Evolutionary conservation across 1,140 invertebrate genomes (phyloP), one percentile per base, ranked within the genome.

Genomic region (Hyles vespertilio): DNA sequence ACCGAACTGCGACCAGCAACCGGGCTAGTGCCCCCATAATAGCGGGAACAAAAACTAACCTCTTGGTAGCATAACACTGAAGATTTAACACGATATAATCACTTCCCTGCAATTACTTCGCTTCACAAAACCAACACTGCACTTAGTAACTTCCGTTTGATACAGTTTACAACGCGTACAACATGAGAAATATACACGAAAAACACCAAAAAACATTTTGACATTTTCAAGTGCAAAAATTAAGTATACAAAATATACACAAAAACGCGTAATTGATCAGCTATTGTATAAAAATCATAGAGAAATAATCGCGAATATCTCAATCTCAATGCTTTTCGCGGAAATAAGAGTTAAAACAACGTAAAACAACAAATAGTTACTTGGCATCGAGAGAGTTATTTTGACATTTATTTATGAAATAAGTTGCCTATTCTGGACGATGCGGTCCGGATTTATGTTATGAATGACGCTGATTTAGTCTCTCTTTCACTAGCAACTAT

Each of bases 41-140:
- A 86, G 83, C 83, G 84, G 83, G 81, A 88, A 84, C 77, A 65
- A 78, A 84, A 86, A 86, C 81, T 88, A 88, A 88, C 84, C 84
- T 88, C 75, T 79, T 67, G 67, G 72, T 70, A 56, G 69, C 68
- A 79, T 65, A 68, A 67, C 69, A 86, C 74, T 65, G 46, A 50
- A 40, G 56, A 65, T 62, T 70, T 74, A 48, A n/a, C 22, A 48
- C n/a, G 47, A 48, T 3, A 8, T n/a, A 5, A 48, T 48, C 47
- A 48, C 22, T 11, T 32, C 22, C 32, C 53, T 9, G 32, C 32
- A 51, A 51, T 34, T 34, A 51, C 34, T 10, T 49, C 40, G 32
- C 33, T 6, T n/a, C 47, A 11, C 49, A 56, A 52, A 54, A 55
- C 57, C 33, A 61, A 59, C 51, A 62, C 54, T 56, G 48, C 57